These are phyloP conservation scores for Xestia xanthographa DNA, from an alignment of 2,888 invertebrate genomes.

Conservation along the genomic window DNA sequence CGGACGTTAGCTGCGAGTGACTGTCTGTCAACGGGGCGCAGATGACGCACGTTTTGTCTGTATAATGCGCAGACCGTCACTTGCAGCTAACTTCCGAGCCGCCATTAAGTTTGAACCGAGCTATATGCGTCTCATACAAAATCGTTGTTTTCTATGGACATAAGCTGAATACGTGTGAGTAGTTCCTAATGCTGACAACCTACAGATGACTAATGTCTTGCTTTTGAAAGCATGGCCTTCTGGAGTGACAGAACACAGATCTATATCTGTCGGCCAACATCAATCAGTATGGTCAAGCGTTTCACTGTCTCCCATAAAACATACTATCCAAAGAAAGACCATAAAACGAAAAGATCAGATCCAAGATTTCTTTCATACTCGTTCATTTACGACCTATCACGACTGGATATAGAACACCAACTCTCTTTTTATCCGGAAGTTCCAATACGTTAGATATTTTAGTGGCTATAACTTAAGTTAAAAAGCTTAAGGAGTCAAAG, in stretches of 20 bases:
- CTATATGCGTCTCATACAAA: too few relatives aligned
- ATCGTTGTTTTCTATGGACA: too few relatives aligned
- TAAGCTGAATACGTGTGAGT: too few relatives aligned
- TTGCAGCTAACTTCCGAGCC: too few relatives aligned
- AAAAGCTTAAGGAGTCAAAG: slow-evolving; percentile 48
- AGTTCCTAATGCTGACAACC: not conserved
- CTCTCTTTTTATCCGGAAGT: slow-evolving; percentile 33
- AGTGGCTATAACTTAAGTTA: slow-evolving; percentile 45
- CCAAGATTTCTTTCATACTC: slow-evolving; percentile 36
- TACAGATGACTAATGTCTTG: not conserved
- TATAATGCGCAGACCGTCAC: too few relatives aligned
- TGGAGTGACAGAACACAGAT: not conserved
- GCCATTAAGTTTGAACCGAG: too few relatives aligned
- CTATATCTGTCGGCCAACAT: not conserved
- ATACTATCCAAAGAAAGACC: slow-evolving; percentile 25
- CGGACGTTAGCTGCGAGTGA: too few relatives aligned
- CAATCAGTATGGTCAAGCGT: not conserved
- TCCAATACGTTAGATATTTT: slow-evolving; percentile 40
- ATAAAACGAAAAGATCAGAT: slow-evolving; percentile 32
- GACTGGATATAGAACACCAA: slow-evolving; percentile 38
- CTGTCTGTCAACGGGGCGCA: too few relatives aligned
- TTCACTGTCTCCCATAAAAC: slow-evolving; percentile 16
- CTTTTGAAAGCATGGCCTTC: not conserved
- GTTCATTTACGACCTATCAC: slow-evolving; percentile 41
- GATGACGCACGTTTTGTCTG: too few relatives aligned